Evolutionary conservation across 2,888 invertebrate species (phyloP).

Genomic region (Dione vanillae): DNA sequence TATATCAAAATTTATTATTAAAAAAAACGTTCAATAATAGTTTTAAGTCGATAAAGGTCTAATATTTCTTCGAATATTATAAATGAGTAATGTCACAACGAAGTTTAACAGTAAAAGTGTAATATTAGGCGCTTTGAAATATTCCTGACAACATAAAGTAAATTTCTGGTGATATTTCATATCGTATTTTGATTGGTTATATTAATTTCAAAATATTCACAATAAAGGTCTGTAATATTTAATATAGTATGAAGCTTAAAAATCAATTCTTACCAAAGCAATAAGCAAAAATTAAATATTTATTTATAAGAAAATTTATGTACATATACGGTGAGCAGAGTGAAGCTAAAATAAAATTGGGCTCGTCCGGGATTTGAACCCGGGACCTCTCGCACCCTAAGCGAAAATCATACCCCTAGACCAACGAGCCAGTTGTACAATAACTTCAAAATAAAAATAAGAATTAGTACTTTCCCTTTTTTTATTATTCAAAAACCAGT

Average conservation of each 20-base stretch:
- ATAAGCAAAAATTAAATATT: no score
- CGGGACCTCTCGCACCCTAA: conserved; percentile 84
- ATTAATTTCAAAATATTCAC: not conserved
- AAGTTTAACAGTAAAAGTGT: not conserved
- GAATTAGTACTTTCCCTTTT: not conserved
- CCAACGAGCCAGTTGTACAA: conserved; percentile 66
- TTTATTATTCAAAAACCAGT: not conserved
- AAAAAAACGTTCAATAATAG: not conserved
- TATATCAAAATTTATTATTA: no score
- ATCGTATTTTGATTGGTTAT: not conserved
- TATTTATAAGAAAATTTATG: no score
- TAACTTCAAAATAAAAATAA: not conserved
- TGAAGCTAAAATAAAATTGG: no score
- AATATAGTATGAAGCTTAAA: no score
- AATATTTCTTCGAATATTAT: not conserved
- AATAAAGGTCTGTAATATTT: not conserved
- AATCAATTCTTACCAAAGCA: no score
- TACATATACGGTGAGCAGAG: no score
- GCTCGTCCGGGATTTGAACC: conserved; percentile 85
- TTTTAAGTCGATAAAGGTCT: not conserved
- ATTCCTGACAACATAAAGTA: not conserved
- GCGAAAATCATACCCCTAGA: conserved; percentile 84
- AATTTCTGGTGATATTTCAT: conserved; percentile 3
- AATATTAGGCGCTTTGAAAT: conserved; percentile 13
- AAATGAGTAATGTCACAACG: not conserved